Evolutionary conservation across 2,888 invertebrate species (phyloP), one percentile per base, ranked within the genome.

Genomic region (Brachynemurus nebulosus): DNA sequence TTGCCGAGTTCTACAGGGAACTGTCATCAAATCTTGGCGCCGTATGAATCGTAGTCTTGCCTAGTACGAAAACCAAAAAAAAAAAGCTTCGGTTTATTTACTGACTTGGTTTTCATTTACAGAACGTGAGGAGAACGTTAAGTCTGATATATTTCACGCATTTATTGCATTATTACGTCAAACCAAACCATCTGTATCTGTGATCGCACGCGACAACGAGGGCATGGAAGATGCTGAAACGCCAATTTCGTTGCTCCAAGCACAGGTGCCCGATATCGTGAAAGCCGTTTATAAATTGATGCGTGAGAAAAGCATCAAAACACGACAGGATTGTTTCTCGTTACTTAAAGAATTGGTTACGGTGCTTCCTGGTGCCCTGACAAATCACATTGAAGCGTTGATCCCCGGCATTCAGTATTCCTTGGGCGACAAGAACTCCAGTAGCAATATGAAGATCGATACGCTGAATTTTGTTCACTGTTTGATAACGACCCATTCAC

Each of bases 81-180:
- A 23, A 23, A 23, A 7, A 23, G 23, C 23, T 23, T 23, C 6
- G 6, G 6, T 23, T 6, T 7, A 7, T 23, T 23, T 6, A 23
- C 9, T 46, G 1, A 23, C 18, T 46, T 18, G 45, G 48, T 52
- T 50, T n/a, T 46, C 16, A 44, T 30, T 64, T 60, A 42, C 60
- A 84, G 96, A 97, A 64, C 78, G 97, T 25, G 98, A 99, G 65
- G 98, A 99, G 67, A 98, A 96, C 63, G 98, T 99, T 0, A 96
- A 97, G 60, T 91, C 92, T 19, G 97, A 98, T 61, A 92, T 99
- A 50, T 86, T 98, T 60, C 89, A 92, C 58, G 95, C 96, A 0
- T 97, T 95, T 61, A 86, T 95, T 45, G 89, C 96, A 1, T 66
- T 99, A 30, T 63, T 98, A 50, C 76, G 86, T 49, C 95, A 95